These are phyloP conservation scores for Setophaga petechia DNA, from an alignment of 2,113 vertebrate species.

Conservation along the genomic window DNA sequence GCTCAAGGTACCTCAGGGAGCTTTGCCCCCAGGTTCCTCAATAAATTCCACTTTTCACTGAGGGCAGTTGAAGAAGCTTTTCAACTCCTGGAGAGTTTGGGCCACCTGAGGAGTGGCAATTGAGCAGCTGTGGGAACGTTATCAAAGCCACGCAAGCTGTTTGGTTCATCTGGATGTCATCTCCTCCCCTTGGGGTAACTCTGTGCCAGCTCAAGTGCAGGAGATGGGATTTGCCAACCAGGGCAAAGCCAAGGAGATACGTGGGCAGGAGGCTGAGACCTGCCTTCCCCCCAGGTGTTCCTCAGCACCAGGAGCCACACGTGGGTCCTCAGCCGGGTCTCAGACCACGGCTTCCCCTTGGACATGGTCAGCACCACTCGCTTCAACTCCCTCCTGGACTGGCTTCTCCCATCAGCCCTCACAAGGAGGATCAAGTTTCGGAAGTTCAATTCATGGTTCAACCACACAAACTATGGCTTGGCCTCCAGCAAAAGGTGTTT, in stretches of 20 bases:
- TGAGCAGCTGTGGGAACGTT: neutral
- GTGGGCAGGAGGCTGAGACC: neutral
- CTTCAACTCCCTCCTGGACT: constrained; percentile 67
- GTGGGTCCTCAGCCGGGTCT: constrained; percentile 77
- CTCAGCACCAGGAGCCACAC: constrained; percentile 80
- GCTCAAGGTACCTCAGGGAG: neutral
- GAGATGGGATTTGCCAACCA: neutral
- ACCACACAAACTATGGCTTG: constrained; percentile 83
- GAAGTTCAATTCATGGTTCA: constrained; percentile 77
- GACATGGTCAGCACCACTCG: constrained; percentile 79
- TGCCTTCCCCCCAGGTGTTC: constrained; percentile 75
- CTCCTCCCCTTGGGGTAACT: neutral
- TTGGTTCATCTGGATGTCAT: neutral
- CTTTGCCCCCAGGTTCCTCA: neutral
- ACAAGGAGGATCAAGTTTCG: constrained; percentile 68
- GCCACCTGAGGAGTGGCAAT: neutral
- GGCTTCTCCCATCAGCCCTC: constrained; percentile 74
- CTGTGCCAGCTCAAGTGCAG: neutral
- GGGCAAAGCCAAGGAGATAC: neutral
- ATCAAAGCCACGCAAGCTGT: neutral
- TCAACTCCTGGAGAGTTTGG: neutral
- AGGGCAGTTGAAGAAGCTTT: neutral
- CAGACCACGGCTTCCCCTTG: constrained; percentile 73
- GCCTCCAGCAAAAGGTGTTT: constrained; percentile 81
- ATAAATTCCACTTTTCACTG: neutral